These are phyloP conservation scores for Agriopis aurantiaria DNA, from an alignment of 2,888 invertebrate species.

Conservation along the genomic window DNA sequence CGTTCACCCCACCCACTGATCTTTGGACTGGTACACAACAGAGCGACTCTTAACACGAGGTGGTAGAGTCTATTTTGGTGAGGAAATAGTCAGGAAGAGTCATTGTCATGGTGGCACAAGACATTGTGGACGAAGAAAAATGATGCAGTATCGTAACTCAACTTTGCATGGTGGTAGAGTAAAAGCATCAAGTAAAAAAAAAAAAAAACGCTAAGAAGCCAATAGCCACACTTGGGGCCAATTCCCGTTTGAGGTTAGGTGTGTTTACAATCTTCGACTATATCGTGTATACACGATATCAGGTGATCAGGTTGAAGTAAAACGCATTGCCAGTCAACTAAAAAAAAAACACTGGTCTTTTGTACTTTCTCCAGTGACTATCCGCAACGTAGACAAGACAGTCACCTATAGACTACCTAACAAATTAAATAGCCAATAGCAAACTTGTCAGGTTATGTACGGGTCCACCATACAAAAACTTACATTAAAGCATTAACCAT, in stretches of 20 bases:
- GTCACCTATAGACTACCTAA: background rate
- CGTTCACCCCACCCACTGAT: conserved; percentile 75
- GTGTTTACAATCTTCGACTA: too few species aligned
- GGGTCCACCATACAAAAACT: background rate
- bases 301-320: too few species aligned
- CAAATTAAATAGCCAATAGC: background rate
- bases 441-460: background rate
- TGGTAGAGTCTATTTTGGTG: conserved; percentile 51
- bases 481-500: too few species aligned
- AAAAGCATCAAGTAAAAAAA: too few species aligned
- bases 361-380: too few species aligned
- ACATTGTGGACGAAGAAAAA: conserved; percentile 18
- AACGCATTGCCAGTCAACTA: too few species aligned
- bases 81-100: conserved; percentile 6
- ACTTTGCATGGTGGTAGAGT: background rate
- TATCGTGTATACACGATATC: too few species aligned
- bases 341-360: too few species aligned
- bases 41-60: conserved; percentile 56
- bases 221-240: background rate
- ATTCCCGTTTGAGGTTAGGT: background rate
- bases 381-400: too few species aligned
- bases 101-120: conserved; percentile 42
- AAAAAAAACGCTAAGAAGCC: too few species aligned
- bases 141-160: conserved; percentile 21
- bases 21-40: conserved; percentile 70